Conservation (phyloP, 2,888 invertebrate species). For the Drosophila longiperda region DNA sequence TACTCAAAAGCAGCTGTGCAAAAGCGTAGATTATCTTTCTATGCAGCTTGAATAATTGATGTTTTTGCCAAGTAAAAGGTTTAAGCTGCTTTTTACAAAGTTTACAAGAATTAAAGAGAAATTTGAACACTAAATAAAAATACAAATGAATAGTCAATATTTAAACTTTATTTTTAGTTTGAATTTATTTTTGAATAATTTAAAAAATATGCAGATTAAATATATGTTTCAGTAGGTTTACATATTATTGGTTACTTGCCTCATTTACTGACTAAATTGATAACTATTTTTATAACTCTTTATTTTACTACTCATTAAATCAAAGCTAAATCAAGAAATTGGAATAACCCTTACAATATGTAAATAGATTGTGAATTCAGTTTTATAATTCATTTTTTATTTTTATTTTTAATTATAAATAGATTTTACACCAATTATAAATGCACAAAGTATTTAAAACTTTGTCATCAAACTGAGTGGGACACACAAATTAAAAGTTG, state of each 20-base stretch:
- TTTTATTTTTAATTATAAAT: background rate
- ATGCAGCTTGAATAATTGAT: background rate
- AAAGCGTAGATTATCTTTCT: background rate
- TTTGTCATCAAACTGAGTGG: too few species aligned
- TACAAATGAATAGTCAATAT: background rate
- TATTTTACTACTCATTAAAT: too few species aligned
- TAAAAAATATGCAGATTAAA: background rate
- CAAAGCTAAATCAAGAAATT: too few species aligned
- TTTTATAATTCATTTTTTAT: background rate
- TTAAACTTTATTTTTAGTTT: background rate
- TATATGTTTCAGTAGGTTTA: background rate
- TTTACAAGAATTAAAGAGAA: background rate
- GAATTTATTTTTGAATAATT: background rate
- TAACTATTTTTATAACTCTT: background rate
- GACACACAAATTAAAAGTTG: conserved; percentile 1
- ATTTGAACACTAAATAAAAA: background rate
- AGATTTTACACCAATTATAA: background rate
- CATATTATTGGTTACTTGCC: background rate
- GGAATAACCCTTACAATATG: background rate
- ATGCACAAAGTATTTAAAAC: background rate
- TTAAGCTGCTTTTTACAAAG: background rate
- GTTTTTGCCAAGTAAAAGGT: background rate
- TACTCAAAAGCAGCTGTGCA: background rate
- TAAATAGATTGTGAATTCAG: background rate
- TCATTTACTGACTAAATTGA: background rate